Base-by-base conservation (phyloP, 2,797 vertebrate genomes). In the Amblyopsis hoosieri region DNA sequence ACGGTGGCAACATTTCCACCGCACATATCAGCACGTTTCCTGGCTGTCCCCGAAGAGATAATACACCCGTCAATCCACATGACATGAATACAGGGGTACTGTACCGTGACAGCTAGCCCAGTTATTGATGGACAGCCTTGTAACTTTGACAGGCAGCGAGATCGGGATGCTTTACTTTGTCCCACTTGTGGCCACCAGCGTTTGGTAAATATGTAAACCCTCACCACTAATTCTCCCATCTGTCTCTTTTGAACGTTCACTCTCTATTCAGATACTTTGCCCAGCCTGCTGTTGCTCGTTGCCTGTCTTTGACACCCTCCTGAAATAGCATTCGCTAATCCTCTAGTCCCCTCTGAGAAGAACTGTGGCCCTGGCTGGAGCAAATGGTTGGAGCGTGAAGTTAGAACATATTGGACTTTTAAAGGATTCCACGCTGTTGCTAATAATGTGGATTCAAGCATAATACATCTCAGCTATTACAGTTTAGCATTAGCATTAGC, bases 261-360 rank as follows among this genome's bases (percentile, higher is more conserved):
- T 65, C 67, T 84, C 76, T 75, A 80, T 82, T 80, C 76, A 70
- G 62, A 74, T 80, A 75, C 83, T 69, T 55, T 29, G 57, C 59
- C 75, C 42, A 2, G 14, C 19, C 12, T 69, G 72, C 82, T 70
- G 83, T 86, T 78, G 81, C 82, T 85, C 83, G 78, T 72, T 67
- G 64, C 78, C 76, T 76, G 49, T 48, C 79, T 67, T 78, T 64
- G 73, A 84, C 87, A 88, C 79, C 53, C 72, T 53, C 74, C 91
- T 91, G 91, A 92, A 90, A 92, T 93, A 93, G 90, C 73, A 54
- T 62, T 60, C 72, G 75, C 77, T 90, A 87, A 87, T 85, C 88
- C 81, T 58, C 71, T 53, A 69, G 80, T 75, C 79, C 64, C 61
- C 69, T 78, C 65, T 60, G 75, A 79, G 79, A 72, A 79, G 79